Base-by-base conservation (phyloP, 2,113 vertebrate species). In the Elaphurus davidianus region DNA sequence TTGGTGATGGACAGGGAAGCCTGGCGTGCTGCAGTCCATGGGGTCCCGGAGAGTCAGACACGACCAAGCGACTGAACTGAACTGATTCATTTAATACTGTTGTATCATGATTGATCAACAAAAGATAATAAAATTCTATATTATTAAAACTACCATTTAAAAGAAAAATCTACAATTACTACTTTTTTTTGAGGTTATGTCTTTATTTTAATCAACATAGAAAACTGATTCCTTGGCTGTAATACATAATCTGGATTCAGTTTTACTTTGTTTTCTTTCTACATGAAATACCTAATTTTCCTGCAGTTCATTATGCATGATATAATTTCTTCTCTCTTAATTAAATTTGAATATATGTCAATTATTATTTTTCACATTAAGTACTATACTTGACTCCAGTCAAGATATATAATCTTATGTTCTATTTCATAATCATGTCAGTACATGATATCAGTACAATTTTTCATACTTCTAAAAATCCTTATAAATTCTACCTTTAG, bases 181-280 rank as follows among this genome's bases (percentile, higher is more conserved):
- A 60, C 27, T 60, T 27, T 15, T 64, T 94, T 95, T 96, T 94
- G 57, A 85, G 36, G 97, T 96, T 90, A 95, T 62, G 28, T 97
- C 64, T 94, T 97, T 98, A 97, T 17, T 94, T 96, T 96, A 97
- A 98, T 97, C 93, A 64, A 64, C 15, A n/a, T 40, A 64, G 85
- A 94, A 40, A 98, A 95, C 89, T 95, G 94, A 87, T 86, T 97
- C 81, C 67, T 74, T 93, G 82, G 62, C 50, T 94, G 2, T 47
- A 98, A 83, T 94, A 89, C 7, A 93, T 93, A 95, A 93, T 95
- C 59, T 91, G 50, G 52, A 94, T 88, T 95, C n/a, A 86, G 76
- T 81, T 86, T 76, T 47, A 76, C 36, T 93, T 57, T 85, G 16
- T 96, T 36, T 79, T 95, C 40, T 54, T 40, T 85, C 95, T 96